phyloP scores from a whole-genome alignment of 1,140 invertebrate species.

The Pogonognathellus flavescens region DNA sequence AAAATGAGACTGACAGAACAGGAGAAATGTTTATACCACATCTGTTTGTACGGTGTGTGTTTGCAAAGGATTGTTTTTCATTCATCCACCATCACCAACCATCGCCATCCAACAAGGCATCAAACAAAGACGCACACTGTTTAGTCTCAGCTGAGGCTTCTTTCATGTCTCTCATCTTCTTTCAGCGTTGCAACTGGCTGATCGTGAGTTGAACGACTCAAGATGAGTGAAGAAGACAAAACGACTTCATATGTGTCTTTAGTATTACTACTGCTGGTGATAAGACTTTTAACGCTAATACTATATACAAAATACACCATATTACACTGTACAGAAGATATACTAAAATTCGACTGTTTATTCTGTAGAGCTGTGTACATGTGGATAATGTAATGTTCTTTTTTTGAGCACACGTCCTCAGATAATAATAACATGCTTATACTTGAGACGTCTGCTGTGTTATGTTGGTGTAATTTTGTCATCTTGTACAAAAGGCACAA shows the following conservation, averaged over 20 bases:
- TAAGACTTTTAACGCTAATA: no score
- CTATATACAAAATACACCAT: no score
- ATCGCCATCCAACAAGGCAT: not conserved
- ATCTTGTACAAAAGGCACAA: no score
- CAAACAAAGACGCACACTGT: constrained; percentile 8
- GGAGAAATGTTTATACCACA: constrained; percentile 36
- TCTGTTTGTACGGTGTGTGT: constrained; percentile 26
- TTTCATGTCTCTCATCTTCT: constrained; percentile 37
- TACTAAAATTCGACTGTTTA: not conserved
- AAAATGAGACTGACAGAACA: constrained; percentile 16
- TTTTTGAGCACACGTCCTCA: constrained; percentile 41
- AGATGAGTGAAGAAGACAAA: constrained; percentile 48
- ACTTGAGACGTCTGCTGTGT: not conserved
- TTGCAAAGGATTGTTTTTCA: constrained; percentile 4
- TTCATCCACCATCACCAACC: not conserved
- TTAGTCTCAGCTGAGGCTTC: constrained; percentile 28
- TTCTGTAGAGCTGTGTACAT: not conserved
- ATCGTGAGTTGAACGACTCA: constrained; percentile 48
- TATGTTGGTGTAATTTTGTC: constrained; percentile 23
- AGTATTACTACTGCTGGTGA: no score
- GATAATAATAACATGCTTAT: constrained; percentile 2
- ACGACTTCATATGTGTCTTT: constrained; percentile 20
- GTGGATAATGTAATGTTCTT: constrained; percentile 18
- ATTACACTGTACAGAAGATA: no score
- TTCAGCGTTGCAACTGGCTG: constrained; percentile 17